phyloP scores from a whole-genome alignment of 2,113 vertebrate species.

The Heptranchias perlo region DNA sequence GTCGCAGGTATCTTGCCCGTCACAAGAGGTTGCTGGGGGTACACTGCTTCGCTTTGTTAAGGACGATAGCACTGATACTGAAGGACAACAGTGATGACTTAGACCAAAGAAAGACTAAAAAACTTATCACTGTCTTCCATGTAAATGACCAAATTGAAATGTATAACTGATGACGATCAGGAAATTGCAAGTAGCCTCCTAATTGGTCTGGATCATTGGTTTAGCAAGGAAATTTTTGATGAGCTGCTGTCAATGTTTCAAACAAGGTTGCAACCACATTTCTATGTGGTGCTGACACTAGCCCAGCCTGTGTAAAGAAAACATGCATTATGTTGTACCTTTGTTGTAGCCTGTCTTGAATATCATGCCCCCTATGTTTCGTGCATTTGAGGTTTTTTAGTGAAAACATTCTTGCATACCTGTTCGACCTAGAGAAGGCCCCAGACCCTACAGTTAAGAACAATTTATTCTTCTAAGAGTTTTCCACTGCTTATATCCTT shows the following conservation, averaged over 20 bases:
- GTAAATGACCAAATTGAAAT: constrained; percentile 86
- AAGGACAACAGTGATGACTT: constrained; percentile 59
- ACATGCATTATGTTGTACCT: constrained; percentile 85
- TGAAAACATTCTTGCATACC: constrained; percentile 79
- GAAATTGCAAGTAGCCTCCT: constrained; percentile 77
- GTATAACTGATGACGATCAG: constrained; percentile 76
- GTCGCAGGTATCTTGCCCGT: constrained; percentile 74
- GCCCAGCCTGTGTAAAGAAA: constrained; percentile 75
- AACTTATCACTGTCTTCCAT: constrained; percentile 75
- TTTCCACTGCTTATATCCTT: constrained; percentile 74
- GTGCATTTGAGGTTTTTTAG: constrained; percentile 47
- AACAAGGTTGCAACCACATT: constrained; percentile 77
- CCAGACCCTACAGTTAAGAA: constrained; percentile 85
- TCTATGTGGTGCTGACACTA: constrained; percentile 73
- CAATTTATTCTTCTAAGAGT: constrained; percentile 76
- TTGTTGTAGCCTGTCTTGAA: constrained; percentile 82
- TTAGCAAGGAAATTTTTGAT: constrained; percentile 86
- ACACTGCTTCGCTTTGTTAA: constrained; percentile 73
- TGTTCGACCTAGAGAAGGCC: constrained; percentile 83
- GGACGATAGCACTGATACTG: constrained; percentile 73
- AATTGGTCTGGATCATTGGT: constrained; percentile 73
- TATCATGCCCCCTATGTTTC: constrained; percentile 85
- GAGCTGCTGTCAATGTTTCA: constrained; percentile 81
- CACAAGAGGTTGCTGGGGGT: constrained; percentile 73
- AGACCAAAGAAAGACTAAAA: constrained; percentile 62